phyloP scores from a whole-genome alignment of 2,888 invertebrate genomes.

The Cheilosia grossa region DNA sequence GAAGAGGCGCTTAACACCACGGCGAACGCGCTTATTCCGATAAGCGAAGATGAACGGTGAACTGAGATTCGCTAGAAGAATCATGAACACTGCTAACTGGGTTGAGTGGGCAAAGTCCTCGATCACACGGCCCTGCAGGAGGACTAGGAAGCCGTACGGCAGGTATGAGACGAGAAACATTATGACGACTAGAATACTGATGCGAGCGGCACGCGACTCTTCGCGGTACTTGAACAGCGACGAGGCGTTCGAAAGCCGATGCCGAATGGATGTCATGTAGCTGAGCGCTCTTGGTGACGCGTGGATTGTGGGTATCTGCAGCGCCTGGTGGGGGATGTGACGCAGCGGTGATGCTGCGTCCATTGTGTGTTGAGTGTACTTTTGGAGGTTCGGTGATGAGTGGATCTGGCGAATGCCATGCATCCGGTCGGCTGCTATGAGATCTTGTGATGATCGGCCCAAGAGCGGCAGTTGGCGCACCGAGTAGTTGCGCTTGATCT shows the following conservation, averaged over 20 bases:
- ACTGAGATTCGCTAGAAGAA: slow-evolving; percentile 82
- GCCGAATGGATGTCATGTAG: slow-evolving; percentile 89
- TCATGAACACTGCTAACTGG: slow-evolving; percentile 82
- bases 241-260: slow-evolving; percentile 92
- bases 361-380: slow-evolving; percentile 78
- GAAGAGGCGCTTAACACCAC: slow-evolving; percentile 82
- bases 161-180: slow-evolving; percentile 83
- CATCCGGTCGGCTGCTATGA: slow-evolving; percentile 77
- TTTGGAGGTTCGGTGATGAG: slow-evolving; percentile 83
- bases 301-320: slow-evolving; percentile 82
- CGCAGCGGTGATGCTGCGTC: slow-evolving; percentile 78
- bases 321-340: slow-evolving; percentile 76
- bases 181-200: slow-evolving; percentile 86
- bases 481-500: slow-evolving; percentile 82
- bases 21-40: slow-evolving; percentile 83
- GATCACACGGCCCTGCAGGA: slow-evolving; percentile 81
- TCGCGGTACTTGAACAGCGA: slow-evolving; percentile 93
- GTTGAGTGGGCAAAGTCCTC: slow-evolving; percentile 81
- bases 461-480: slow-evolving; percentile 81
- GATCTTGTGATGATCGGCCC: slow-evolving; percentile 81
- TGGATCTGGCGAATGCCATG: slow-evolving; percentile 82
- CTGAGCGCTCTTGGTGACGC: slow-evolving; percentile 82
- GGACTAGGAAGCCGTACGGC: slow-evolving; percentile 82
- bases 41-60: slow-evolving; percentile 83
- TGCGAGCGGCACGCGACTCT: slow-evolving; percentile 94